Percentiles rank a stretch among this genome's conserved stretches.
Evolutionary conservation across 1,140 invertebrate species (phyloP).

Genomic region (Drosophila prosaltans): DNA sequence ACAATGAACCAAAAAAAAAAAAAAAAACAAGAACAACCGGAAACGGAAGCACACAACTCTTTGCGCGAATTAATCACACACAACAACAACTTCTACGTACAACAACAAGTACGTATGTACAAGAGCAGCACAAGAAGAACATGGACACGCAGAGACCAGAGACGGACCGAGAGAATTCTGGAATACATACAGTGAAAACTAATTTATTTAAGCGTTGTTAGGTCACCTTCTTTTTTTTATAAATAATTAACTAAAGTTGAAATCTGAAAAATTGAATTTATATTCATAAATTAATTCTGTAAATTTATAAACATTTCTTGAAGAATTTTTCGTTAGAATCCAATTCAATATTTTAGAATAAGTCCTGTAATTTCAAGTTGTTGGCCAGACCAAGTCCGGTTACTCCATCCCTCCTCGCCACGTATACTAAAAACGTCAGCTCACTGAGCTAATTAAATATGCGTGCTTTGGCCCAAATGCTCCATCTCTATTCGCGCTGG

Average conservation of each 20-base stretch:
- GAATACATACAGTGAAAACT: conserved; percentile 3
- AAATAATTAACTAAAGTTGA: too few relatives aligned
- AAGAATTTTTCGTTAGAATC: too few relatives aligned
- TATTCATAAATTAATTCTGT: too few relatives aligned
- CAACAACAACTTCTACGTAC: conserved; percentile 47
- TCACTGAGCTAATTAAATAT: conserved; percentile 67
- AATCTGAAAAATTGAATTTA: too few relatives aligned
- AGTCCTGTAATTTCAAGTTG: conserved; percentile 29
- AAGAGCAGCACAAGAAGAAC: conserved; percentile 44
- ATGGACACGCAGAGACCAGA: conserved; percentile 37
- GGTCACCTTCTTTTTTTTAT: too few relatives aligned
- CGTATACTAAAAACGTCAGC: conserved; percentile 32
- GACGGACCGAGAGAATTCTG: neutral
- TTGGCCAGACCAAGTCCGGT: conserved; percentile 36
- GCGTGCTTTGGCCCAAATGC: conserved; percentile 54
- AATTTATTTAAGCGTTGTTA: too few relatives aligned
- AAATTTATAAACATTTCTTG: too few relatives aligned
- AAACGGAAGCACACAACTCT: conserved; percentile 79
- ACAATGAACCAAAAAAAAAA: conserved; percentile 4
- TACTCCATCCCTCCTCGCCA: conserved; percentile 15
- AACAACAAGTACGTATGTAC: conserved; percentile 34
- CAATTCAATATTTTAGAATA: neutral
- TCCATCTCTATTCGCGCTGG: conserved; percentile 30
- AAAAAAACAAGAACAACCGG: conserved; percentile 62
- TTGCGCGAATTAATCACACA: conserved; percentile 79